Evolutionary conservation across 92 coral and sea anemone species (phyloP).

Genomic region (Heliopora coerulea): DNA sequence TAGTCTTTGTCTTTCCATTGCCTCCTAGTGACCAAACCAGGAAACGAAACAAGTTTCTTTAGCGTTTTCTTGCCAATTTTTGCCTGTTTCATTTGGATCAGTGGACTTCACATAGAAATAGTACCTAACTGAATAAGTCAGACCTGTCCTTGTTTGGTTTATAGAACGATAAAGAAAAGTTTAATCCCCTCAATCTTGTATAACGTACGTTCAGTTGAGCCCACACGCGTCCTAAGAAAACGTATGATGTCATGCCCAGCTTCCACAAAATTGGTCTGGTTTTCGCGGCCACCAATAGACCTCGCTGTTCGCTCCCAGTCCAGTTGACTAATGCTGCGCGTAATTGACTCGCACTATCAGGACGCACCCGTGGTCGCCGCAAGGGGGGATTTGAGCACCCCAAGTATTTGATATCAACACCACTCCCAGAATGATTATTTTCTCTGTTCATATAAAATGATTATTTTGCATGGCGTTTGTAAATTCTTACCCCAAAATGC

Average conservation of each 20-base stretch:
- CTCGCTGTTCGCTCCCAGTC: too few species aligned
- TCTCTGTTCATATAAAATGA: too few species aligned
- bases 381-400: too few species aligned
- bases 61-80: slow-evolving; percentile 94
- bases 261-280: neutral
- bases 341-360: too few species aligned
- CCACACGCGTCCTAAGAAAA: slow-evolving; percentile 21
- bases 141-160: neutral
- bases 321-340: too few species aligned
- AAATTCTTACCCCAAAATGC: too few species aligned
- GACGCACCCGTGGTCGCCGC: too few species aligned
- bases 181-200: neutral
- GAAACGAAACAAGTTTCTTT: slow-evolving; percentile 83
- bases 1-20: slow-evolving; percentile 85
- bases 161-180: neutral
- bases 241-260: slow-evolving; percentile 35
- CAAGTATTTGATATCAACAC: too few species aligned
- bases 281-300: too few species aligned
- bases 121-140: neutral
- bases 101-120: slow-evolving; percentile 15
- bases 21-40: slow-evolving; percentile 66
- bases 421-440: too few species aligned
- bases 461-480: too few species aligned
- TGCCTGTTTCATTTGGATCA: slow-evolving; percentile 74
- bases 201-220: neutral